phyloP scores from a whole-genome alignment of 2,113 vertebrate genomes.

The Galemys pyrenaicus region DNA sequence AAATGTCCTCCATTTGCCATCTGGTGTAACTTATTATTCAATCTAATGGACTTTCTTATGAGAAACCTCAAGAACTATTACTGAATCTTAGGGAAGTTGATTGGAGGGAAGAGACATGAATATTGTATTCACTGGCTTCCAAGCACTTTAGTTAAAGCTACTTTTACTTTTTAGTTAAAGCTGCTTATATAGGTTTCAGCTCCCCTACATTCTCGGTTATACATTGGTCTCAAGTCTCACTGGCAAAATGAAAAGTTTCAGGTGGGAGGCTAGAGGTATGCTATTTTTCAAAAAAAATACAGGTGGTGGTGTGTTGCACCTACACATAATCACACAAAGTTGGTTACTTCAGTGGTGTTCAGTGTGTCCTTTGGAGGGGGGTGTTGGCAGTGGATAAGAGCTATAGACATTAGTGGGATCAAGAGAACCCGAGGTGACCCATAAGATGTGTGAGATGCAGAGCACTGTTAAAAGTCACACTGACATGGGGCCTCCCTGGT shows the following conservation, averaged over 20 bases:
- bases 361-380: not conserved
- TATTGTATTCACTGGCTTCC: constrained; percentile 16
- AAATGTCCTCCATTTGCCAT: not conserved
- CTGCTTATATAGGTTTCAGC: not conserved
- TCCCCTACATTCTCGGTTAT: not conserved
- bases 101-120: not conserved
- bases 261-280: not conserved
- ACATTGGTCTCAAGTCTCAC: not conserved
- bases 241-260: not conserved
- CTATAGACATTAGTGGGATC: not conserved
- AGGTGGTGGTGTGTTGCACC: not conserved
- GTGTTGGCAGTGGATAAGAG: not conserved
- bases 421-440: not conserved
- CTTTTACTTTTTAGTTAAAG: not conserved
- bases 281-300: not conserved
- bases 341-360: not conserved
- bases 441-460: not conserved
- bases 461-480: not conserved
- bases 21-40: not conserved
- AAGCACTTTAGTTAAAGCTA: not conserved
- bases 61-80: not conserved
- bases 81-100: not conserved
- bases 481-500: not conserved
- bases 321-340: not conserved
- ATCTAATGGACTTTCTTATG: not conserved